Conservation (phyloP, 2,888 invertebrate species). For the Chromoteleia sp. region DNA sequence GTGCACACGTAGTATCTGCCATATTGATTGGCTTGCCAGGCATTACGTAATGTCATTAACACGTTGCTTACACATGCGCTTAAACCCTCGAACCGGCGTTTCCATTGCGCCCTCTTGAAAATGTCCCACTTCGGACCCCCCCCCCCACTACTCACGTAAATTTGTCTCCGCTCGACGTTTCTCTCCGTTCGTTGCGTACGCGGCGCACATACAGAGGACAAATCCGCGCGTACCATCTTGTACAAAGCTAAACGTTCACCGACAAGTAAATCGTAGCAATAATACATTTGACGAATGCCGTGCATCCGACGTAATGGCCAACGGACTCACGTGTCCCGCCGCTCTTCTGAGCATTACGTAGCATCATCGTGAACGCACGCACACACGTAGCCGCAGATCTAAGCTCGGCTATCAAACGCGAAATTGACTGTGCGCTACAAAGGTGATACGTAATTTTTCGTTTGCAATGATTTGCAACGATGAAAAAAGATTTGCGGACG, state of each 20-base stretch:
- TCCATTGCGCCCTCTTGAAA: conserved; percentile 47
- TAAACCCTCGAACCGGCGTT: conserved; percentile 67
- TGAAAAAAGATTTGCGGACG: too few relatives aligned
- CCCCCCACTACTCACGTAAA: conserved; percentile 36
- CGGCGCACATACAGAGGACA: conserved; percentile 28
- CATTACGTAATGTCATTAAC: conserved; percentile 84
- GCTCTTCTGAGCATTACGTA: conserved; percentile 35
- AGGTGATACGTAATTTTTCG: not conserved
- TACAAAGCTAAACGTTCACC: conserved; percentile 49
- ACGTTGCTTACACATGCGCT: conserved; percentile 82
- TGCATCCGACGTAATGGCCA: conserved; percentile 45
- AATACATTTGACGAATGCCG: conserved; percentile 61
- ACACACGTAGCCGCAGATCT: conserved; percentile 9
- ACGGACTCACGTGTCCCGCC: conserved; percentile 48
- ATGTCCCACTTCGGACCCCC: conserved; percentile 11
- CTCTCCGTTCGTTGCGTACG: conserved; percentile 35
- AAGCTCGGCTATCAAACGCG: conserved; percentile 24
- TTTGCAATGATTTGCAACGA: too few relatives aligned
- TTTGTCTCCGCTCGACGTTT: conserved; percentile 44
- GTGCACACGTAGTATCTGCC: conserved; percentile 70
- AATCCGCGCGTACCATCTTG: conserved; percentile 45
- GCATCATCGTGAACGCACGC: conserved; percentile 14
- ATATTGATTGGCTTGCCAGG: conserved; percentile 82
- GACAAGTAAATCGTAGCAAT: conserved; percentile 57
- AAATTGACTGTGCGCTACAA: not conserved